Conservation (phyloP, 2,797 vertebrate genomes). For the Salmo trutta region DNA sequence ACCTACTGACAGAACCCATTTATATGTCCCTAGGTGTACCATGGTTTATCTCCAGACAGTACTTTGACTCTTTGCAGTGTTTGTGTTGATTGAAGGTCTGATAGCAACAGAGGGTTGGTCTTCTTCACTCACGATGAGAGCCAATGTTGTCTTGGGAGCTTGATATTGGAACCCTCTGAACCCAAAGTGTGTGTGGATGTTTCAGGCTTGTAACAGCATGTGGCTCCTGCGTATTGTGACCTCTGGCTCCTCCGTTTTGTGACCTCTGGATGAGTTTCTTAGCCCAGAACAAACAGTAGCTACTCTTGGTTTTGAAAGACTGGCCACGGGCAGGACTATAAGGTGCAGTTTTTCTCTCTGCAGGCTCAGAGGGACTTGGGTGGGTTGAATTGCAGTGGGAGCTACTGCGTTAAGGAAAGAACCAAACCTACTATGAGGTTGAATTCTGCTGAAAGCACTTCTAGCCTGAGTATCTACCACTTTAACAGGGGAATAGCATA, state of each 20-base stretch:
- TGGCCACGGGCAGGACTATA: background rate
- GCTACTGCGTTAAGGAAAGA: background rate
- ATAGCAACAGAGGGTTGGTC: background rate
- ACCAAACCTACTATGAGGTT: background rate
- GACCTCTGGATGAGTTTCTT: background rate
- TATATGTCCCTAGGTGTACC: conserved; percentile 4
- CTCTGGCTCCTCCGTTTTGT: too few relatives aligned
- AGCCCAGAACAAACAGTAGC: background rate
- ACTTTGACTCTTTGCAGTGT: background rate
- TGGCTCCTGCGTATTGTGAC: background rate
- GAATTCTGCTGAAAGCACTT: background rate
- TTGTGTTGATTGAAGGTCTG: background rate
- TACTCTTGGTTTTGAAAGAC: background rate
- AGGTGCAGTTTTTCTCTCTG: background rate
- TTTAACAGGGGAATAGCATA: background rate
- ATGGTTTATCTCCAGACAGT: background rate
- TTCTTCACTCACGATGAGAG: background rate
- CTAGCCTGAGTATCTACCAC: background rate
- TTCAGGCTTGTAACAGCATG: conserved; percentile 11
- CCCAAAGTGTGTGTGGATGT: background rate
- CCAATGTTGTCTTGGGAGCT: background rate
- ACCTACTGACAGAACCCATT: background rate
- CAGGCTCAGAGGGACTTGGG: background rate
- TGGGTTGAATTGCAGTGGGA: background rate
- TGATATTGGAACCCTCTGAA: conserved; percentile 27